A percentile compares a stretch with the other conserved stretches of the same genome.
Evolutionary conservation across 2,797 vertebrate species (phyloP).

Genomic region (Acipenser transmontanus): DNA sequence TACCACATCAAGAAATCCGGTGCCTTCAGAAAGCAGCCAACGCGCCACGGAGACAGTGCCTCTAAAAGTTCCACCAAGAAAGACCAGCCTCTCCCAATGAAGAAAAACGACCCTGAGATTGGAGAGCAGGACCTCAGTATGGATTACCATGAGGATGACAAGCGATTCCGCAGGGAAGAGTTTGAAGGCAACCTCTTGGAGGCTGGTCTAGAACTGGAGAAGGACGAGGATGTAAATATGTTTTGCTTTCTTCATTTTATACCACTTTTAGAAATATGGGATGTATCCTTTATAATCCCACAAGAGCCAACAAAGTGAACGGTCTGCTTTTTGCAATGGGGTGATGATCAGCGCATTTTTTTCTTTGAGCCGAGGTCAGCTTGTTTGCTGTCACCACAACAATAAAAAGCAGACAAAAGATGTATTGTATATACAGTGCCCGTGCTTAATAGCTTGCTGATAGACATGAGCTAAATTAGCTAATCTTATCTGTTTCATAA

Average conservation of each 20-base stretch:
- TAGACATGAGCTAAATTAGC: too few relatives aligned
- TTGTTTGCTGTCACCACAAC: constrained; percentile 13
- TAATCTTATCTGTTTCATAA: too few relatives aligned
- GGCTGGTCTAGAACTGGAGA: constrained; percentile 87
- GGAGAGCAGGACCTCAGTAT: constrained; percentile 51
- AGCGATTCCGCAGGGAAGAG: constrained; percentile 74
- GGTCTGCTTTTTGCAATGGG: constrained; percentile 6
- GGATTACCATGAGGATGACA: constrained; percentile 80
- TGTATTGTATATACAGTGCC: constrained; percentile 13
- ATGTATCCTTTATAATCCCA: background rate
- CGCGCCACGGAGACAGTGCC: constrained; percentile 45
- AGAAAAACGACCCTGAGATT: constrained; percentile 53
- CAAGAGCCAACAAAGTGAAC: background rate
- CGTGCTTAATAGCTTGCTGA: too few relatives aligned
- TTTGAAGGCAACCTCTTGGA: constrained; percentile 84
- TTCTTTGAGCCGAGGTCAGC: constrained; percentile 22
- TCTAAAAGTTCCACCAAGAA: constrained; percentile 22
- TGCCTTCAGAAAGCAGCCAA: constrained; percentile 32
- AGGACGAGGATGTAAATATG: constrained; percentile 73
- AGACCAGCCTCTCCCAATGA: constrained; percentile 34
- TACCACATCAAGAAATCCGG: constrained; percentile 78
- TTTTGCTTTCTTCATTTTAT: background rate
- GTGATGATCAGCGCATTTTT: constrained; percentile 9
- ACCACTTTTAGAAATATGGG: background rate
- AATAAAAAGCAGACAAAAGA: constrained; percentile 24